Evolutionary conservation across 2,113 vertebrate species (phyloP), one percentile per base, ranked within the genome.

Genomic region (Mus spicilegus): DNA sequence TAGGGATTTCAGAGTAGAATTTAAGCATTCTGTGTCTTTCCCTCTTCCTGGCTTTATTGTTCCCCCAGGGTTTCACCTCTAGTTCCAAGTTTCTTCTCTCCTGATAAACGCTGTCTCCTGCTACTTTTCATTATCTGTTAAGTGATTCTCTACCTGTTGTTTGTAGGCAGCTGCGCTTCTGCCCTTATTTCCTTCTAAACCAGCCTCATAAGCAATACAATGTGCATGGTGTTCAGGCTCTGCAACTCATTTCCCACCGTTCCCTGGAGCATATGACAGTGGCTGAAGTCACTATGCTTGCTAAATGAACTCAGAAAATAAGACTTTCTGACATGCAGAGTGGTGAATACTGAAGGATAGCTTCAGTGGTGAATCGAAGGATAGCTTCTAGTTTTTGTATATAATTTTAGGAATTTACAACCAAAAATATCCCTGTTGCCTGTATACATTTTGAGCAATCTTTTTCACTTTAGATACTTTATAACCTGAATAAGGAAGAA

Each of bases 111-210:
- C 82, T 58, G 77, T 91, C 81, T 92, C 24, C 61, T 95, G 67
- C 72, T 97, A 78, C 96, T 93, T 96, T 95, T 96, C 90, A 95
- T 97, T 96, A 95, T 93, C 76, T 91, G 54, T 65, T 95, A 96
- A 97, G 80, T 93, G 85, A 90, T 95, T 94, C 75, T 92, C 49
- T 97, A 28, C 93, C 90, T 97, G 92, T 90, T 94, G 92, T 78
- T 77, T 93, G 22, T 95, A 80, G 87, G 92, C 95, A 96, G 90
- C 95, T 96, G 90, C 73, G 96, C 61, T 51, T 54, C 73, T 69
- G 39, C 63, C 85, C 92, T 93, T 90, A 80, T 94, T 96, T 97
- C 75, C 88, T 89, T 90, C 92, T 96, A 82, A 95, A 69, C n/a
- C 51, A 94, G 93, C 88, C 76, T 96, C 56, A 77, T 0, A 90